Evolutionary conservation across 2,797 vertebrate species (phyloP), one percentile per base, ranked within the genome.

Genomic region (Smutsia gigantea): DNA sequence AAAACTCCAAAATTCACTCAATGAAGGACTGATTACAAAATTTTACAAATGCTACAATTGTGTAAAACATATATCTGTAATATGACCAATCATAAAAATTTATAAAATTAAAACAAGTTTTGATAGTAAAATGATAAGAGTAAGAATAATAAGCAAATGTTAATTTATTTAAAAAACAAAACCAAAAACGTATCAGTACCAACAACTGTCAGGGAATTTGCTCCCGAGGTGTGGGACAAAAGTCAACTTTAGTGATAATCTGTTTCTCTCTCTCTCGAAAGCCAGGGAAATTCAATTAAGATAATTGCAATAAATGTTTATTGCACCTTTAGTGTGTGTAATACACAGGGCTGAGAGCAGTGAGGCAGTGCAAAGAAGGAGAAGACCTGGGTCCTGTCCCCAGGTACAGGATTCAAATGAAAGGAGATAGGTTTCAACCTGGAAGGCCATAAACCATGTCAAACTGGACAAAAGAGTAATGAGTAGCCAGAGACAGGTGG

Each of bases 21-120:
- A 68, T 71, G 86, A 93, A 68, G 57, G 29, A 75, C 19, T 92
- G 10, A 77, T 37, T 18, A 68, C n/a, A 89, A 68, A 81, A 87
- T 84, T 69, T 92, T 87, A 78, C 11, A 27, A 37, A 37, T 37
- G 31, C 23, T 75, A 78, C 19, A 72, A 69, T 46, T 89, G 37
- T 66, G 61, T 39, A 37, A 91, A 84, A 93, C 75, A 71, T 64
- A 23, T 46, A 71, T 78, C 37, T 81, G 29, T 55, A 90, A 87
- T 63, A 84, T 31, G 3, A 11, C 27, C 49, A 68, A 87, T 17
- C 37, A 69, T 57, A 69, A 42, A 77, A 89, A 90, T 37, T 23
- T 53, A 42, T 14, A 89, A 78, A 81, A 63, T 63, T 57, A 63
- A 85, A 96, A 79, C 79, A 85, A 82, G n/a, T 46, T 81, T 87